phyloP scores from a whole-genome alignment of 2,797 vertebrate genomes.

The Balearica regulorum region DNA sequence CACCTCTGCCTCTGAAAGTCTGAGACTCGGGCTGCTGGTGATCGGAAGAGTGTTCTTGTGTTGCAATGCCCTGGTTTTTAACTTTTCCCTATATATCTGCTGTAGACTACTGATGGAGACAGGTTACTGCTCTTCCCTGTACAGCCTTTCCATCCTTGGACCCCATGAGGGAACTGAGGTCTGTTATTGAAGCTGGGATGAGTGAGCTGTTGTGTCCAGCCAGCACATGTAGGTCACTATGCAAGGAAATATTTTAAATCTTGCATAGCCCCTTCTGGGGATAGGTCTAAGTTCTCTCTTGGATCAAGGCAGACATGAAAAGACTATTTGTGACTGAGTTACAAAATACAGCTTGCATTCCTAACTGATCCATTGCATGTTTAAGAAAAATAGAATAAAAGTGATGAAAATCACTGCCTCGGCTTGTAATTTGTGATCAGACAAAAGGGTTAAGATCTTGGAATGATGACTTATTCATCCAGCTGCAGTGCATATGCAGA shows the following conservation, averaged over 20 bases:
- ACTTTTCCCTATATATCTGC: background rate
- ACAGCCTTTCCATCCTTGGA: background rate
- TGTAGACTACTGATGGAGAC: background rate
- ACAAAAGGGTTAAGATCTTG: constrained; percentile 9
- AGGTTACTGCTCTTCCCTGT: background rate
- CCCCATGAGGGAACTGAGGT: background rate
- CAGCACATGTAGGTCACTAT: background rate
- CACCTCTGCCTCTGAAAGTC: background rate
- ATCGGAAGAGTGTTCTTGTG: background rate
- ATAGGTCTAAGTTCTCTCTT: background rate
- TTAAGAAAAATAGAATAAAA: constrained; percentile 18
- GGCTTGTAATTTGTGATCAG: constrained; percentile 20
- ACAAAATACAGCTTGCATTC: background rate
- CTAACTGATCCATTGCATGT: background rate
- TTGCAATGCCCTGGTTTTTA: background rate
- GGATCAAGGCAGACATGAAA: background rate
- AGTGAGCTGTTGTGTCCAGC: background rate
- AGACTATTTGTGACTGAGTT: background rate
- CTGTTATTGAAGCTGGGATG: background rate
- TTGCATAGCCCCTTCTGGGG: background rate
- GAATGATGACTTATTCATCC: constrained; percentile 25
- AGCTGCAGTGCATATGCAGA: constrained; percentile 47
- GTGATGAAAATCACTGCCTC: constrained; percentile 37
- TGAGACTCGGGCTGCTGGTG: background rate
- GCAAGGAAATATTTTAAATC: background rate